Percentiles rank a stretch among this genome's conserved stretches.
Evolutionary conservation across 2,113 vertebrate species (phyloP).

Genomic region (Phainopepla nitens): DNA sequence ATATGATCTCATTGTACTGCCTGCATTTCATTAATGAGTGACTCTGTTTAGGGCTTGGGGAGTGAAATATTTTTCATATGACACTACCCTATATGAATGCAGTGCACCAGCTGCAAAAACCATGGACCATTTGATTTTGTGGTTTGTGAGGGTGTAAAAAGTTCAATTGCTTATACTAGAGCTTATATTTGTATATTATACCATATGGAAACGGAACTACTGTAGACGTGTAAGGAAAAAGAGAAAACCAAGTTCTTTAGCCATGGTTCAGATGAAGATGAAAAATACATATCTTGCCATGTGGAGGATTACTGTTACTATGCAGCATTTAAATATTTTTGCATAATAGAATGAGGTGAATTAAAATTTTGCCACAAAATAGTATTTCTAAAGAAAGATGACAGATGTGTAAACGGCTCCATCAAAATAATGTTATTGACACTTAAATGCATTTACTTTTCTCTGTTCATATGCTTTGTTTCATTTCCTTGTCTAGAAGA

Average conservation of each 20-base stretch:
- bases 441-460: not conserved
- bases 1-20: constrained; percentile 92
- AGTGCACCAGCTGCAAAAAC: constrained; percentile 93
- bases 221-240: constrained; percentile 73
- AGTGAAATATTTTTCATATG: constrained; percentile 98
- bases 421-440: not conserved
- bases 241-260: constrained; percentile 69
- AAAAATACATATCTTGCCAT: not conserved
- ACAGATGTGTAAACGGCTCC: not conserved
- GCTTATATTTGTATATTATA: constrained; percentile 77
- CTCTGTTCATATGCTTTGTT: not conserved
- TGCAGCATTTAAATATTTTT: not conserved
- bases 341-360: not conserved
- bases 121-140: constrained; percentile 88
- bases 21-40: constrained; percentile 98
- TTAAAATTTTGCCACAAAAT: not conserved
- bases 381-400: not conserved
- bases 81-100: constrained; percentile 86
- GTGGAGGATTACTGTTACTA: not conserved
- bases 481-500: not conserved
- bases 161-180: constrained; percentile 90
- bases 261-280: constrained; percentile 68
- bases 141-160: constrained; percentile 95
- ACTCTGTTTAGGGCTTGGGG: constrained; percentile 82
- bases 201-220: constrained; percentile 80